A percentile compares a stretch with the other conserved stretches of the same genome.
Evolutionary conservation across 1,140 invertebrate genomes (phyloP).

Genomic region (Pomacea maculata): DNA sequence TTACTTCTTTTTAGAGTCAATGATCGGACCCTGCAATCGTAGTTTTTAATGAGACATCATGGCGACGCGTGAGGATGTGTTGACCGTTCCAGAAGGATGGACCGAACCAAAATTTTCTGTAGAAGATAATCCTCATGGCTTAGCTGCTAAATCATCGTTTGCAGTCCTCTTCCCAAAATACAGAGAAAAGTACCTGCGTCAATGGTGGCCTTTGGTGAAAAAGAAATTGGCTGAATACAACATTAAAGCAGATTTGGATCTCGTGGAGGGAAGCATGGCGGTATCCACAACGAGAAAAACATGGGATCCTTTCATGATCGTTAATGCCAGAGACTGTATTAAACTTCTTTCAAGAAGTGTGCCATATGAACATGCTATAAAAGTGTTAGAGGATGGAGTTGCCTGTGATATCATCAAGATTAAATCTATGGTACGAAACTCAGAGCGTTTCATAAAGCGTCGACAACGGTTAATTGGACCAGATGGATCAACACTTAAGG

Average conservation of each 20-base stretch:
- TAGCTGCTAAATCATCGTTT: constrained; percentile 82
- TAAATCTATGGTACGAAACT: constrained; percentile 87
- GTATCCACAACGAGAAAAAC: constrained; percentile 96
- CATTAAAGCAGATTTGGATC: constrained; percentile 91
- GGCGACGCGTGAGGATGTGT: constrained; percentile 34
- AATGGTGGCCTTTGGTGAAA: constrained; percentile 95
- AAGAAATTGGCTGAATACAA: constrained; percentile 76
- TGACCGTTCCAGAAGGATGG: constrained; percentile 67
- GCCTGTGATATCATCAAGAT: constrained; percentile 98
- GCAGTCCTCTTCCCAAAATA: constrained; percentile 89
- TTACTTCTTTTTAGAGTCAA: no score
- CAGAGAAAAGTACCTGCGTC: constrained; percentile 93
- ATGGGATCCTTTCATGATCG: constrained; percentile 97
- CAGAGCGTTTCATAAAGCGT: constrained; percentile 95
- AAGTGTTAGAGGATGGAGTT: constrained; percentile 83
- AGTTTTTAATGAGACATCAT: background rate
- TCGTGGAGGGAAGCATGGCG: constrained; percentile 94
- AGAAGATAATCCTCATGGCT: constrained; percentile 89
- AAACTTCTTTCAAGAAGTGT: constrained; percentile 95
- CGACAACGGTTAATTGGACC: constrained; percentile 95
- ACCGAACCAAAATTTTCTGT: constrained; percentile 90
- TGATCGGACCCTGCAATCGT: no score
- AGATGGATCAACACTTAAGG: constrained; percentile 96
- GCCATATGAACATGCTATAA: constrained; percentile 87
- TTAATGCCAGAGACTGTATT: constrained; percentile 96